Evolutionary conservation across 1,140 invertebrate genomes (phyloP).

Genomic region (Drosophila parvula): DNA sequence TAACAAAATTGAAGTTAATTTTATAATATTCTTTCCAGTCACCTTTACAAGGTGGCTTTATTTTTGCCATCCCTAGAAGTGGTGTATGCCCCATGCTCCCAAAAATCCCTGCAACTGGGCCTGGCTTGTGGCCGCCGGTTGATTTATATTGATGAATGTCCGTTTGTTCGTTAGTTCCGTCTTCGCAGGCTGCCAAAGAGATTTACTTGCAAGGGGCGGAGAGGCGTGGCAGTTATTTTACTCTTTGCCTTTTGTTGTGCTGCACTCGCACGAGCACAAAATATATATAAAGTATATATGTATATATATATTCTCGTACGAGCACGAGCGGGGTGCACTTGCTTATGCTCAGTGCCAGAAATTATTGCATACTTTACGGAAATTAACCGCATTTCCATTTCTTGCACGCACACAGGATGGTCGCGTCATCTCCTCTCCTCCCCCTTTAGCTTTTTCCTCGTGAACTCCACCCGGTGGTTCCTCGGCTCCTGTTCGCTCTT

Average conservation of each 20-base stretch:
- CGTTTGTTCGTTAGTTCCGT: slow-evolving; percentile 82
- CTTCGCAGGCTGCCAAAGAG: slow-evolving; percentile 77
- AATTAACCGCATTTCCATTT: slow-evolving; percentile 83
- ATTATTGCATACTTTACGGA: slow-evolving; percentile 84
- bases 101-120: slow-evolving; percentile 39
- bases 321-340: slow-evolving; percentile 27
- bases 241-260: slow-evolving; percentile 57
- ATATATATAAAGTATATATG: slow-evolving; percentile 18
- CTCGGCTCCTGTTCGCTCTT: slow-evolving; percentile 4
- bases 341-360: slow-evolving; percentile 76
- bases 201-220: slow-evolving; percentile 62
- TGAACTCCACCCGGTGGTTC: background rate
- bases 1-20: too few species aligned
- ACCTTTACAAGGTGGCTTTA: background rate
- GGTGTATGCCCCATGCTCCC: background rate
- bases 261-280: slow-evolving; percentile 31
- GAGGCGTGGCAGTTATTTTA: slow-evolving; percentile 69
- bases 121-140: slow-evolving; percentile 72
- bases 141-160: slow-evolving; percentile 83
- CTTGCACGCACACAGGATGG: slow-evolving; percentile 77
- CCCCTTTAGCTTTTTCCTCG: background rate
- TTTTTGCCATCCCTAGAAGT: slow-evolving; percentile 8
- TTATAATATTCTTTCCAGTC: too few species aligned
- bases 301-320: background rate
- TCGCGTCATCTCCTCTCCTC: slow-evolving; percentile 49